These are phyloP conservation scores for Anhinga rufa DNA, from an alignment of 2,113 vertebrate species.

Conservation along the genomic window DNA sequence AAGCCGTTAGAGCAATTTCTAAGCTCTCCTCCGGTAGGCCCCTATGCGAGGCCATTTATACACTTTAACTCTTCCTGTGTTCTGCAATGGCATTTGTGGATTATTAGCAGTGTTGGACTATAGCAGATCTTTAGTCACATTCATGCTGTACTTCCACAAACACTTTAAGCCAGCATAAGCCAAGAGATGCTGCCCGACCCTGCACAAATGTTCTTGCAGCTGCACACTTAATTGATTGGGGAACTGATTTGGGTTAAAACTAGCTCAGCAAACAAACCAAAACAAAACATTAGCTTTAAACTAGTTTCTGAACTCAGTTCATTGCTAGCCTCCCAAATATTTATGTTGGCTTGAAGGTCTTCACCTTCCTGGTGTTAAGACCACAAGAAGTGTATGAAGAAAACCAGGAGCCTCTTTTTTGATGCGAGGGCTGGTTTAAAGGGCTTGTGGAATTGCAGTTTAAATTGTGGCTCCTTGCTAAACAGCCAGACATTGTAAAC, in stretches of 20 bases:
- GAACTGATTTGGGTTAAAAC: neutral
- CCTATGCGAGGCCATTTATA: neutral
- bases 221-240: neutral
- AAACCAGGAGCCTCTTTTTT: neutral
- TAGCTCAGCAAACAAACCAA: neutral
- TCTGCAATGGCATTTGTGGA: constrained; percentile 55
- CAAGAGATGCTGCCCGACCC: constrained; percentile 43
- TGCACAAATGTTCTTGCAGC: constrained; percentile 53
- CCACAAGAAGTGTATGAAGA: neutral
- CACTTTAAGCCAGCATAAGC: constrained; percentile 40
- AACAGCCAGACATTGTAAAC: neutral
- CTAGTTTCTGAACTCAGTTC: neutral
- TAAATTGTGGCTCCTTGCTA: neutral
- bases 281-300: neutral
- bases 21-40: constrained; percentile 4
- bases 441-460: neutral
- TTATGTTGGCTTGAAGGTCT: neutral
- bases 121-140: constrained; percentile 46
- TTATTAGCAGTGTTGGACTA: constrained; percentile 16
- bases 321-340: neutral
- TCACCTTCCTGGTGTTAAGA: neutral
- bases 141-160: constrained; percentile 17
- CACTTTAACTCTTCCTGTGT: constrained; percentile 37
- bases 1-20: neutral
- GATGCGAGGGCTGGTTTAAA: neutral